Evolutionary conservation across 1,140 invertebrate species (phyloP), one percentile per base, ranked within the genome.

Genomic region (Drosophila punjabiensis): DNA sequence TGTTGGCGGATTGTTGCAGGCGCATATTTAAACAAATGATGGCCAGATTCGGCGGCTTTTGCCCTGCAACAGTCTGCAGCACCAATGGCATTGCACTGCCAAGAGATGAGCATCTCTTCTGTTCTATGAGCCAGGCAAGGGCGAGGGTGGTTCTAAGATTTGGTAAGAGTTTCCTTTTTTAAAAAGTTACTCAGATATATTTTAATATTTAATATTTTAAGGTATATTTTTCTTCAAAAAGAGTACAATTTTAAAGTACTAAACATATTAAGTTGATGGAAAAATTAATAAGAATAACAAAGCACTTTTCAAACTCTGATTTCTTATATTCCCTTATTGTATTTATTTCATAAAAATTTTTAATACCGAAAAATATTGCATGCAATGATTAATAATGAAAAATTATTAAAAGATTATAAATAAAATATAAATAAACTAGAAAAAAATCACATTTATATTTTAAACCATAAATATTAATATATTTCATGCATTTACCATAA

Each of bases 1-100:
- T 71, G 71, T 63, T 71, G 65, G 41, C 73, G 80, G 74, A 85
- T 74, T 74, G 87, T 81, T 85, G 79, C 82, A 85, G 83, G 83
- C 91, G 91, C 91, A 92, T 92, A 91, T 91, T 92, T 92, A 92
- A 92, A 92, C 91, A 92, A 92, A 92, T 92, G 91, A 92, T 92
- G 91, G 80, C 75, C 91, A 91, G 91, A 92, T 91, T 92, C 78
- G 86, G 83, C 76, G 76, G 80, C 81, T 78, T 70, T 78, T 78
- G 65, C 65, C 71, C 69, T 43, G 65, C 76, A 60, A 71, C 41
- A 56, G 70, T 58, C 55, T 41, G 33, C 58, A 67, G 62, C 62
- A 56, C 66, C 41, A 47, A 69, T 62, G 39, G 65, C 63, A 63
- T 39, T 86, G 76, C 65, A 79, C 86, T 65, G 64, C 60, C 37